Evolutionary conservation across 2,113 vertebrate genomes (phyloP).

Genomic region (Herpetotheres cachinnans): DNA sequence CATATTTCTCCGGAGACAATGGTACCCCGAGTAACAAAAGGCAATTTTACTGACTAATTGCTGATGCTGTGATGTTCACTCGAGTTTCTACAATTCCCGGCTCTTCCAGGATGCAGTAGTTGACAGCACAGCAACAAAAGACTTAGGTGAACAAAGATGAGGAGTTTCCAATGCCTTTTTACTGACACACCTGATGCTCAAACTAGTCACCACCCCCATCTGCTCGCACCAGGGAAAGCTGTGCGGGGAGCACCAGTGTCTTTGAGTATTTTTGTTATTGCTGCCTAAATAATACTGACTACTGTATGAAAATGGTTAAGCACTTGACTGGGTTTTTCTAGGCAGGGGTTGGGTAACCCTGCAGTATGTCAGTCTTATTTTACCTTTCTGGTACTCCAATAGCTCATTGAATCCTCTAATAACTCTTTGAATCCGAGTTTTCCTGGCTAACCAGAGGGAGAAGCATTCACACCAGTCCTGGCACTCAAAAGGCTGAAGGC

Average conservation of each 20-base stretch:
- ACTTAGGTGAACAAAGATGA: background rate
- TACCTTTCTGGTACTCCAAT: background rate
- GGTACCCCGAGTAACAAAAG: background rate
- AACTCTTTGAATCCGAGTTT: background rate
- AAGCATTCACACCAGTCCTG: fast-evolving
- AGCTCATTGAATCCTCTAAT: too few species aligned
- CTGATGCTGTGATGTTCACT: background rate
- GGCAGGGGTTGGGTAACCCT: background rate
- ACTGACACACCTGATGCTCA: too few species aligned
- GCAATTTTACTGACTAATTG: background rate
- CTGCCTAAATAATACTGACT: background rate
- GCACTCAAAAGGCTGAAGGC: background rate
- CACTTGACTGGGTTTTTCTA: background rate
- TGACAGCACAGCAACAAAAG: too few species aligned
- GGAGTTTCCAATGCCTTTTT: background rate
- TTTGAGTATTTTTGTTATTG: background rate
- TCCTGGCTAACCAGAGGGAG: background rate
- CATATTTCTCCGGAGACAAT: fast-evolving
- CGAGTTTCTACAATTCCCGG: background rate
- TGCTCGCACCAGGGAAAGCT: background rate
- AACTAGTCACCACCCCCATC: too few species aligned
- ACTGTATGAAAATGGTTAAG: too few species aligned
- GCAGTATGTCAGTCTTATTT: background rate
- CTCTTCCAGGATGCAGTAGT: background rate
- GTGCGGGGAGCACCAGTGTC: background rate